Evolutionary conservation across 2,888 invertebrate species (phyloP).

Genomic region (Eucriotettix oculatus): DNA sequence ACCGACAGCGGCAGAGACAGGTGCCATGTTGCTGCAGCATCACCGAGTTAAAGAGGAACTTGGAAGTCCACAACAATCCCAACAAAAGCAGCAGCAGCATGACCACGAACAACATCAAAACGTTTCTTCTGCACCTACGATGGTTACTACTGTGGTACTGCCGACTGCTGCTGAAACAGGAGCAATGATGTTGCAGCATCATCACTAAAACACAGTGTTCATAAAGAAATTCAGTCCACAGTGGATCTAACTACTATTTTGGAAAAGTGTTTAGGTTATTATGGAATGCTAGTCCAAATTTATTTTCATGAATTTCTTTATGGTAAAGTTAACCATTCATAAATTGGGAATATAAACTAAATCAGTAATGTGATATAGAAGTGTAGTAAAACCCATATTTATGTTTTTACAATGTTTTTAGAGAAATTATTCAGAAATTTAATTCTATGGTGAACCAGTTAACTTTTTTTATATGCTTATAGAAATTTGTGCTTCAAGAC

Average conservation of each 20-base stretch:
- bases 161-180: constrained; percentile 33
- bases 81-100: constrained; percentile 18
- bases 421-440: too few species aligned
- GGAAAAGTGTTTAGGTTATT: too few species aligned
- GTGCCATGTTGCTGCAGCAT: constrained; percentile 25
- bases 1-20: constrained; percentile 32
- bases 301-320: neutral
- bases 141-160: constrained; percentile 32
- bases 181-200: constrained; percentile 26
- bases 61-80: constrained; percentile 16
- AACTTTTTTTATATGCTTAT: too few species aligned
- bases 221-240: too few species aligned
- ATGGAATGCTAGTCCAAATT: too few species aligned
- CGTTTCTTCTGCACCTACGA: constrained; percentile 8
- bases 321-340: neutral
- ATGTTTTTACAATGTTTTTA: too few species aligned
- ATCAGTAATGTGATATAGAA: neutral
- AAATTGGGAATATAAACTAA: too few species aligned
- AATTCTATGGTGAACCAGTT: too few species aligned
- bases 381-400: neutral
- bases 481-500: too few species aligned
- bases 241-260: too few species aligned
- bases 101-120: constrained; percentile 18
- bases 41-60: constrained; percentile 11
- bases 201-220: constrained; percentile 18